Percentiles rank a stretch among this genome's conserved stretches.
phyloP scores from a whole-genome alignment of 2,888 invertebrate genomes.

The Metallyticus violacea region DNA sequence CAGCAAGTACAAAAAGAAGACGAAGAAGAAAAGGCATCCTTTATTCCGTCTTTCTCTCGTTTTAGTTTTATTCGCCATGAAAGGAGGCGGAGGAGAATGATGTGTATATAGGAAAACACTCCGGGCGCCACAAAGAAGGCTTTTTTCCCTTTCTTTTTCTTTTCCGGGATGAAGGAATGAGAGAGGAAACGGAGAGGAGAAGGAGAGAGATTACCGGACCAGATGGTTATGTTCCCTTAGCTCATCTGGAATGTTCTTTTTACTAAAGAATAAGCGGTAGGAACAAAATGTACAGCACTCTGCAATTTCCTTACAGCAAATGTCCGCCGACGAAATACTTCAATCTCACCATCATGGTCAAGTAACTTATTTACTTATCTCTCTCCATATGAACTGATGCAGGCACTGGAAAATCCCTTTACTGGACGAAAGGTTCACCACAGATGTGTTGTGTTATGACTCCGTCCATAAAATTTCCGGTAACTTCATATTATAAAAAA shows the following conservation, averaged over 20 bases:
- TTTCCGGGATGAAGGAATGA: not conserved
- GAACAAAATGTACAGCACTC: not conserved
- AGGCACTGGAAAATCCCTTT: too few species aligned
- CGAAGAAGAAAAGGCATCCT: not conserved
- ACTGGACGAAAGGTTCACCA: too few species aligned
- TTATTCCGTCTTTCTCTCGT: not conserved
- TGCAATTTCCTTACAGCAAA: not conserved
- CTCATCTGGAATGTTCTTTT: not conserved
- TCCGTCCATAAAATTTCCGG: too few species aligned
- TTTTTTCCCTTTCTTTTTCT: not conserved
- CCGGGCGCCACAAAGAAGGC: not conserved
- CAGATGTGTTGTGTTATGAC: too few species aligned
- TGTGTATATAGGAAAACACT: not conserved
- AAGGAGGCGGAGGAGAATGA: not conserved
- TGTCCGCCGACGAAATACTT: not conserved
- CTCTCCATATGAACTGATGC: not conserved
- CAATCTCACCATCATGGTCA: too few species aligned
- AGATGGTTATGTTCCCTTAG: not conserved
- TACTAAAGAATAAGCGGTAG: too few species aligned
- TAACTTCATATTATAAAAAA: too few species aligned
- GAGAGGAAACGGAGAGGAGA: not conserved
- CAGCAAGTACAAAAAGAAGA: not conserved
- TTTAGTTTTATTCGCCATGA: not conserved
- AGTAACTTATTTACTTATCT: not conserved
- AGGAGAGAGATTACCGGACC: not conserved